phyloP scores from a whole-genome alignment of 1,140 invertebrate genomes.

The Argopecten irradians region DNA sequence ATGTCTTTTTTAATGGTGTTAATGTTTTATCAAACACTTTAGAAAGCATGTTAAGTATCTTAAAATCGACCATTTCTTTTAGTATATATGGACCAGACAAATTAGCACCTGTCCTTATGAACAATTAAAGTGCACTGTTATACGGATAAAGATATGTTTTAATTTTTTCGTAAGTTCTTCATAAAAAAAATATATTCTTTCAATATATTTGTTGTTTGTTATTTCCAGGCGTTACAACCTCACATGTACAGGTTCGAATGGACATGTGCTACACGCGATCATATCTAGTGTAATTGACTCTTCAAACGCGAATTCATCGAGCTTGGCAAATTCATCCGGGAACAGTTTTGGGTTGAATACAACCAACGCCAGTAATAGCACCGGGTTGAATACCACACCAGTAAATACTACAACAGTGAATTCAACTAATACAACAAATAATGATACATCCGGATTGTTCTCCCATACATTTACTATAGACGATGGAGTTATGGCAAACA shows the following conservation, averaged over 20 bases:
- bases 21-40: no score
- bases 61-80: no score
- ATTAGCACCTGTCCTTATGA: no score
- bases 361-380: background rate
- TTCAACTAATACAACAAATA: background rate
- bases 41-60: no score
- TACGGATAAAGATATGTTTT: no score
- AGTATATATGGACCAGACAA: no score
- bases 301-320: background rate
- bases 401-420: background rate
- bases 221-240: background rate
- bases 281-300: background rate
- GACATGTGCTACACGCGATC: background rate
- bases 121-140: no score
- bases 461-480: conserved; percentile 46
- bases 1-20: no score
- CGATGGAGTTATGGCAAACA: conserved; percentile 48
- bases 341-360: background rate
- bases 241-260: background rate
- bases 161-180: no score
- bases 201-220: background rate
- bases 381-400: conserved; percentile 32
- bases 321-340: background rate
- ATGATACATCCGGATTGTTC: background rate
- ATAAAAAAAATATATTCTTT: no score